phyloP scores from a whole-genome alignment of 2,113 vertebrate species.

The Ptilorrhoa leucosticta region DNA sequence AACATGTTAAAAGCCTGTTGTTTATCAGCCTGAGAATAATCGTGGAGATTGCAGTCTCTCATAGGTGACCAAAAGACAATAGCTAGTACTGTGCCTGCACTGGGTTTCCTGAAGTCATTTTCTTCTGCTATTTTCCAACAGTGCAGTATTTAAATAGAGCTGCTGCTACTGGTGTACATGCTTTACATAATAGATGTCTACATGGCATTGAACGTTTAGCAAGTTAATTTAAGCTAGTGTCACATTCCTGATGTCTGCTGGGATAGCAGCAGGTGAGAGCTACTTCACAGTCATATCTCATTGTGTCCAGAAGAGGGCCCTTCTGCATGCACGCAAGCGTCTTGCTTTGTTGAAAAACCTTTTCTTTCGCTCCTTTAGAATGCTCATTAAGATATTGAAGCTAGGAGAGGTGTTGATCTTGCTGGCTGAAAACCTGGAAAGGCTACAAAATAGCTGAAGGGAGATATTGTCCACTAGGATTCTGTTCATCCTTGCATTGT shows the following conservation, averaged over 20 bases:
- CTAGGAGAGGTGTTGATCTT: not conserved
- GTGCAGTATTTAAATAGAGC: not conserved
- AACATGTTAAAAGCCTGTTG: not conserved
- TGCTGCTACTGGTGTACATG: not conserved
- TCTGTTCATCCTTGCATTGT: not conserved
- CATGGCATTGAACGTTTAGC: not conserved
- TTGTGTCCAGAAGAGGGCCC: constrained; percentile 1
- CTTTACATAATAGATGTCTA: not conserved
- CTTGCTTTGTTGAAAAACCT: not conserved
- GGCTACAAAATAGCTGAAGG: not conserved
- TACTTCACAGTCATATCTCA: not conserved
- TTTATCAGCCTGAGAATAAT: not conserved
- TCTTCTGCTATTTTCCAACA: not conserved
- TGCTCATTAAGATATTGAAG: fast-evolving
- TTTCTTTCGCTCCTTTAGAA: not conserved
- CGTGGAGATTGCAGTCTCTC: not conserved
- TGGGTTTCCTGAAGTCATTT: not conserved
- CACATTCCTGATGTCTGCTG: not conserved
- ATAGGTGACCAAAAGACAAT: not conserved
- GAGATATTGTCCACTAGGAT: not conserved
- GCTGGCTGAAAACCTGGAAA: not conserved
- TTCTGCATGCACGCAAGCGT: not conserved
- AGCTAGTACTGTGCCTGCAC: not conserved
- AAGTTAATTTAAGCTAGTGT: not conserved
- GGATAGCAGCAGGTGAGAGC: not conserved